Percentiles rank a stretch among this genome's conserved stretches.
phyloP scores from a whole-genome alignment of 2,797 vertebrate species.

The Danio jaintianensis region DNA sequence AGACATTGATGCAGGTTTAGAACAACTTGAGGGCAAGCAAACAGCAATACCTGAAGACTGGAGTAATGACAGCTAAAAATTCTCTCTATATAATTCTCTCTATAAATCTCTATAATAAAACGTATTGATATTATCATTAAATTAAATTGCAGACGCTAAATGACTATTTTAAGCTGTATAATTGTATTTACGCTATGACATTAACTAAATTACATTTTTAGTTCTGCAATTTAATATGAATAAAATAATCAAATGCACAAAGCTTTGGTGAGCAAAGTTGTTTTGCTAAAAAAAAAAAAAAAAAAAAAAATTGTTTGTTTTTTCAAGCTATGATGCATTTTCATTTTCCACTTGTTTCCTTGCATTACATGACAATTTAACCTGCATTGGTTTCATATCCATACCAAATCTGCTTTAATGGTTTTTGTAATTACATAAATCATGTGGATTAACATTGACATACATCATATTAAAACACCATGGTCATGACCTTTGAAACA shows the following conservation, averaged over 20 bases:
- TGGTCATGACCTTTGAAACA: slow-evolving; percentile 25
- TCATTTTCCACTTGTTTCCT: not conserved
- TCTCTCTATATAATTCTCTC: too few relatives aligned
- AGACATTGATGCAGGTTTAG: too few relatives aligned
- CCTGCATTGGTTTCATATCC: not conserved
- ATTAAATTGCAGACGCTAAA: not conserved
- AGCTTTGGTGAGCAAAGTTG: not conserved
- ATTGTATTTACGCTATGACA: too few relatives aligned
- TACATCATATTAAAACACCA: slow-evolving; percentile 7
- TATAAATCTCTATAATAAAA: too few relatives aligned
- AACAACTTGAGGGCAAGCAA: too few relatives aligned
- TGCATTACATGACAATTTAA: not conserved
- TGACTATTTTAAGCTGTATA: not conserved
- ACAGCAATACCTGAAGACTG: too few relatives aligned
- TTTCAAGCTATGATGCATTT: too few relatives aligned
- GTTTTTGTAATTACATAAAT: slow-evolving; percentile 1
- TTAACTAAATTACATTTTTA: too few relatives aligned
- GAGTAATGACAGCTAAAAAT: not conserved
- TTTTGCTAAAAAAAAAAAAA: too few relatives aligned
- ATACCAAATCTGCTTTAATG: slow-evolving; percentile 19
- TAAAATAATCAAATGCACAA: not conserved
- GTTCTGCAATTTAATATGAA: not conserved
- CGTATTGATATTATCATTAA: too few relatives aligned
- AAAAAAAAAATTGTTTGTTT: too few relatives aligned
- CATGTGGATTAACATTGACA: slow-evolving; percentile 21